Base-by-base conservation (phyloP, 2,888 invertebrate species). In the Agriotes lineatus region DNA sequence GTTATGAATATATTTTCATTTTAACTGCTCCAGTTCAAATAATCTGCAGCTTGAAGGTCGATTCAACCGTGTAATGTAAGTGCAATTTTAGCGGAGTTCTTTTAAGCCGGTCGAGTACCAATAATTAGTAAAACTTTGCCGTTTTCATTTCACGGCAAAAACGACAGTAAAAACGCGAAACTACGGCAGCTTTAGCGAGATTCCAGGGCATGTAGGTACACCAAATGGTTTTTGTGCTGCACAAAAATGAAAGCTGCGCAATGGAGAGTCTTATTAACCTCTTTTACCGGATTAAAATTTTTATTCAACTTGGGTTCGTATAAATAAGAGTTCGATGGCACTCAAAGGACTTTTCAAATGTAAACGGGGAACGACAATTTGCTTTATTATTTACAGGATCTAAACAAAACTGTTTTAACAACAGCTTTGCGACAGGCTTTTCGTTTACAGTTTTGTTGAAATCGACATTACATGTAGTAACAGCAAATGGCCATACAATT, bases 81-180 rank as follows among this genome's bases (percentile, higher is more conserved):
- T 50, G 22, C 50, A 22, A 50, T 30, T 16, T 50, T 50, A 50
- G 7, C 35, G 9, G 35, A 50, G 37, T 50, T 48, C 60, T 45
- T 61, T 45, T 22, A 37, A 61, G 39, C 30, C 48, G 22, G 37
- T 35, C 48, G 19, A 12, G 35, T 37, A 50, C 60, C 33, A 50
- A 50, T 50, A 61, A 61, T 61, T 61, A 61, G 60, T 45, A 61
- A 61, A 61, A 61, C 35, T 50, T 61, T 61, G 45, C 37, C 48
- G 48, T 61, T 61, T 50, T 50, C 48, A 39, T 61, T 33, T 33
- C 19, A 48, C 48, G 48, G 50, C 35, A 61, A 48, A 48, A 61
- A 48, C 20, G 44, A 44, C 44, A 44, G 44, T 44, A 44, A 44
- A 44, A 44, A 44, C 16, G 18, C 20, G 10, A 19, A 44, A 19